Evolutionary conservation across 2,888 invertebrate genomes (phyloP).

Genomic region (Mesoligia furuncula): DNA sequence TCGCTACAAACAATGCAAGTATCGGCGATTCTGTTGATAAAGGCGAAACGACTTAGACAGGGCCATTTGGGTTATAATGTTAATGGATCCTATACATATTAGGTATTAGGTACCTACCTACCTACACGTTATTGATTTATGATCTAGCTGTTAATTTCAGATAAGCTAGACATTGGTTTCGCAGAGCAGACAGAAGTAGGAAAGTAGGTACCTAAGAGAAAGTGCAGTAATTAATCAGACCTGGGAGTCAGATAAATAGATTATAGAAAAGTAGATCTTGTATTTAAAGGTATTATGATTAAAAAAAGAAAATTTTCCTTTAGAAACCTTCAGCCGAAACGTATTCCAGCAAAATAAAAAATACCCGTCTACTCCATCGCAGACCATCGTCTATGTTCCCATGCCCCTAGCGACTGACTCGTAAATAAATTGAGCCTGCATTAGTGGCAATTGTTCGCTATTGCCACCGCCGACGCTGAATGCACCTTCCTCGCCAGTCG

Average conservation of each 20-base stretch:
- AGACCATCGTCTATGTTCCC: constrained; percentile 72
- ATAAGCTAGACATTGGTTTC: neutral
- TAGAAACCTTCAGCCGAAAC: neutral
- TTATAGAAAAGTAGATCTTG: neutral
- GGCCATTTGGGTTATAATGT: constrained; percentile 57
- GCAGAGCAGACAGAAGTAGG: neutral
- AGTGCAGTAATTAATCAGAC: neutral
- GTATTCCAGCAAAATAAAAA: constrained; percentile 19
- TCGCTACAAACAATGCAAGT: constrained; percentile 60
- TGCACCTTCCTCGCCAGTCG: constrained; percentile 76
- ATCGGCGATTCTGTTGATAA: constrained; percentile 54
- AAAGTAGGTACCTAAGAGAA: neutral
- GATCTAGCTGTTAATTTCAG: neutral
- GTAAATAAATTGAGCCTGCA: constrained; percentile 90
- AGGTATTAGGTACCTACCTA: constrained; percentile 1
- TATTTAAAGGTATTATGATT: neutral
- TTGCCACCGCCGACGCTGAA: constrained; percentile 76
- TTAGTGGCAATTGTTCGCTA: constrained; percentile 90
- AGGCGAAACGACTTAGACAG: constrained; percentile 54
- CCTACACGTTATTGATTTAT: constrained; percentile 21
- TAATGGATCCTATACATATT: constrained; percentile 38
- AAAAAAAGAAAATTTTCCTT: neutral
- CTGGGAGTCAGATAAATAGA: neutral
- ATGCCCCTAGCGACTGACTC: constrained; percentile 86
- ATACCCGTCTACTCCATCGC: constrained; percentile 74